Conservation (phyloP, 2,888 invertebrate species). For the Brenthis hecate region DNA sequence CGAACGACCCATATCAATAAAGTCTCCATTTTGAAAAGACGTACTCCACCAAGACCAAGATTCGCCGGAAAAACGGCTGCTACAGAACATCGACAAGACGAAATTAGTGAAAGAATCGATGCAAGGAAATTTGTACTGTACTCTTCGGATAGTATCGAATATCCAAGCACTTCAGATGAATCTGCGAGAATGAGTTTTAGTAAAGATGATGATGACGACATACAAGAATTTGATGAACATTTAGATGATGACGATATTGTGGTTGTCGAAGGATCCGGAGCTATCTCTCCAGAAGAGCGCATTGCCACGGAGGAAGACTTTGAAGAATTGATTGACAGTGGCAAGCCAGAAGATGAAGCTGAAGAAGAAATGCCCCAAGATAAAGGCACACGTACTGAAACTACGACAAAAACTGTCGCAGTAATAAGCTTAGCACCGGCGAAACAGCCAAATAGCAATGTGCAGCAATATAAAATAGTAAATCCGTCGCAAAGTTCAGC, state of each 20-base stretch:
- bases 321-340: constrained; percentile 85
- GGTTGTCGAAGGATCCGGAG: constrained; percentile 80
- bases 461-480: constrained; percentile 75
- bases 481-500: constrained; percentile 57
- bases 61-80: constrained; percentile 61
- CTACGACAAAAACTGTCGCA: constrained; percentile 79
- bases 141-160: constrained; percentile 83
- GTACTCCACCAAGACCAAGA: constrained; percentile 82
- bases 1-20: constrained; percentile 70
- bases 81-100: constrained; percentile 43
- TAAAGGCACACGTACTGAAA: constrained; percentile 76
- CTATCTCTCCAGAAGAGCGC: constrained; percentile 84
- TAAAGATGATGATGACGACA: constrained; percentile 65
- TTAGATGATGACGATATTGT: constrained; percentile 84
- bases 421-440: constrained; percentile 76
- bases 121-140: constrained; percentile 85
- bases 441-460: constrained; percentile 62
- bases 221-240: constrained; percentile 63
- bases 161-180: constrained; percentile 81
- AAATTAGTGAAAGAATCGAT: constrained; percentile 70
- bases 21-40: constrained; percentile 83
- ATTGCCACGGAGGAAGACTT: constrained; percentile 86
- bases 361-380: constrained; percentile 59
- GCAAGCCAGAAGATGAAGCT: constrained; percentile 79
- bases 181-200: constrained; percentile 64